Evolutionary conservation across 2,113 vertebrate genomes (phyloP).

Genomic region (Tragulus kanchil): DNA sequence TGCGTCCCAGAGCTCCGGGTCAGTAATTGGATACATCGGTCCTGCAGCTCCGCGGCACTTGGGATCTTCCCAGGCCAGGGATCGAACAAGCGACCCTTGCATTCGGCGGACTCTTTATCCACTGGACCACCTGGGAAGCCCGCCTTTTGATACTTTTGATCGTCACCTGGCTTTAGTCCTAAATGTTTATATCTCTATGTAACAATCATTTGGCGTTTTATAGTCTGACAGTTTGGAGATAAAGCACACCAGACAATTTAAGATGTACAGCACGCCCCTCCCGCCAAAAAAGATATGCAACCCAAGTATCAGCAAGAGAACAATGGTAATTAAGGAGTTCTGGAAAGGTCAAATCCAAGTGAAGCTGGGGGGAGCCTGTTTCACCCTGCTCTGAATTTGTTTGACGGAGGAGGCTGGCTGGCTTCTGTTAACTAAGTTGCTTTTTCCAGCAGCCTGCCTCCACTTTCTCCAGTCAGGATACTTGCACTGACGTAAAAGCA

Average conservation of each 20-base stretch:
- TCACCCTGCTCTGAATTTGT: neutral
- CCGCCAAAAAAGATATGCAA: too few relatives aligned
- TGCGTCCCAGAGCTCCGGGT: too few relatives aligned
- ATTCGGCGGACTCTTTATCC: too few relatives aligned
- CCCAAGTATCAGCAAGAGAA: neutral
- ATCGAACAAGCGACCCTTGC: too few relatives aligned
- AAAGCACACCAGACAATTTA: neutral
- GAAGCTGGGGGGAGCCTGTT: neutral
- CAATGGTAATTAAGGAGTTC: neutral
- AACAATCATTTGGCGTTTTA: neutral
- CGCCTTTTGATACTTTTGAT: neutral
- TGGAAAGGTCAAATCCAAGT: neutral
- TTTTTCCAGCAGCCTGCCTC: neutral
- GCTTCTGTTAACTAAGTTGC: neutral
- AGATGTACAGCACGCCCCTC: too few relatives aligned
- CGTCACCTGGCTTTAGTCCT: neutral
- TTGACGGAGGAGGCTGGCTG: neutral
- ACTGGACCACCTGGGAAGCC: too few relatives aligned
- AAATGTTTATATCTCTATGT: neutral
- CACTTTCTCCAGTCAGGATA: neutral
- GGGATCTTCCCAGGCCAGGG: too few relatives aligned
- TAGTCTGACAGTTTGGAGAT: neutral
- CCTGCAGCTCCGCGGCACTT: too few relatives aligned
- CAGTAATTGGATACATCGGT: too few relatives aligned
- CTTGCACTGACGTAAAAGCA: fast-evolving